Conservation (phyloP, 1,140 invertebrate species). For the Drosophila tropicalis region DNA sequence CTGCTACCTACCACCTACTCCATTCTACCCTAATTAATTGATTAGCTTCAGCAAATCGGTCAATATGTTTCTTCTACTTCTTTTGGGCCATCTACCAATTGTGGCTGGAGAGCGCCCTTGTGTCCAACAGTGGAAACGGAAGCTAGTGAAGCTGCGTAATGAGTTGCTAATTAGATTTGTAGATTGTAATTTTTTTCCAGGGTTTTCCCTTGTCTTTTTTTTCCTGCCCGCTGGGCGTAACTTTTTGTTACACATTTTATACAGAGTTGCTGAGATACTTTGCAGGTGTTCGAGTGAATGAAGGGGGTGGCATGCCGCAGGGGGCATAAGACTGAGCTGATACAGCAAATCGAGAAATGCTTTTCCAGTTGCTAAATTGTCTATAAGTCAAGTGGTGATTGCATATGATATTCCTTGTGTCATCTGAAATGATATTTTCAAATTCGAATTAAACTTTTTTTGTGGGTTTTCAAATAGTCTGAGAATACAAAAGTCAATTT, state of each 20-base stretch:
- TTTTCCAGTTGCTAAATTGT: conserved; percentile 31
- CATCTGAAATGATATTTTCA: too few species aligned
- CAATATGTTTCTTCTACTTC: conserved; percentile 67
- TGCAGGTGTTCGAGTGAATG: conserved; percentile 33
- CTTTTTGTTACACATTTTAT: conserved; percentile 50
- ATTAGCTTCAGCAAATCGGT: conserved; percentile 81
- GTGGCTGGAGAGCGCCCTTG: conserved; percentile 20
- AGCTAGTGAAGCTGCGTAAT: conserved; percentile 54
- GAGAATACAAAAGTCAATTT: too few species aligned
- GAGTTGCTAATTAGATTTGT: conserved; percentile 82
- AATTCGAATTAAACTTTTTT: too few species aligned
- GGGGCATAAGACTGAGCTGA: conserved; percentile 2
- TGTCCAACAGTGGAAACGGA: conserved; percentile 11
- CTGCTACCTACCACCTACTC: not conserved
- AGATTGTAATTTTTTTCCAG: conserved; percentile 49
- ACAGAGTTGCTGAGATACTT: conserved; percentile 33
- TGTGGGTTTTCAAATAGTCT: too few species aligned
- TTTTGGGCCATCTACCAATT: conserved; percentile 49
- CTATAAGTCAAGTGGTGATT: conserved; percentile 49
- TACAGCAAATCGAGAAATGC: conserved; percentile 17
- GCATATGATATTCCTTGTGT: conserved; percentile 38
- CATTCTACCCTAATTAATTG: conserved; percentile 71
- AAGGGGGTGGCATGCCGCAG: conserved; percentile 3
- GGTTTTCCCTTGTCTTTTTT: conserved; percentile 15
- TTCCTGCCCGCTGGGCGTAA: conserved; percentile 32